phyloP scores from a whole-genome alignment of 2,888 invertebrate genomes.

The Tridacna gigas region DNA sequence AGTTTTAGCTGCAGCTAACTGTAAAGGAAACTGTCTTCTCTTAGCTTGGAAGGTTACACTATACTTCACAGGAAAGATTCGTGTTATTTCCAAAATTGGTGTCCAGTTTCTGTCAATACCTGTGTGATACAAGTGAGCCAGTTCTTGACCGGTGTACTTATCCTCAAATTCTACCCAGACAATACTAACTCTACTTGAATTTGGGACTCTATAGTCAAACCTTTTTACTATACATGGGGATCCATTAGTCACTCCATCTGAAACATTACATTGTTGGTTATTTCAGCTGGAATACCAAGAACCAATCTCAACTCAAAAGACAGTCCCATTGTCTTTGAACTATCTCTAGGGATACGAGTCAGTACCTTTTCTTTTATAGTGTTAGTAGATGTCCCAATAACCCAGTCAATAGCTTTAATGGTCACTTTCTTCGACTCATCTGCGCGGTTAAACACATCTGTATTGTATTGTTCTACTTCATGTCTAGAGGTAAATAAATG shows the following conservation, averaged over 20 bases:
- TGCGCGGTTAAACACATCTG: slow-evolving; percentile 2
- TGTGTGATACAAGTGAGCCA: slow-evolving; percentile 23
- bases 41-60: slow-evolving; percentile 32
- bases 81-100: slow-evolving; percentile 36
- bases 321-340: too few species aligned
- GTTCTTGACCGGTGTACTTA: slow-evolving; percentile 2
- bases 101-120: slow-evolving; percentile 30
- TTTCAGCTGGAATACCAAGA: slow-evolving; percentile 35
- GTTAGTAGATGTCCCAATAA: slow-evolving; percentile 32
- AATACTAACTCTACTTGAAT: too few species aligned
- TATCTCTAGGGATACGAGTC: slow-evolving; percentile 39
- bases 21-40: slow-evolving; percentile 58
- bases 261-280: slow-evolving; percentile 45
- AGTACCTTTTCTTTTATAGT: slow-evolving; percentile 33
- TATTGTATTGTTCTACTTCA: slow-evolving; percentile 34
- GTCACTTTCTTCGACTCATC: slow-evolving; percentile 6
- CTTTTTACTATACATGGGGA: slow-evolving; percentile 41
- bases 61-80: slow-evolving; percentile 30
- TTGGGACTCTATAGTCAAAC: slow-evolving; percentile 36
- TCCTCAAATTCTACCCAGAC: too few species aligned
- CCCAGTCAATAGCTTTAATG: slow-evolving; percentile 42
- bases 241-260: slow-evolving; percentile 64
- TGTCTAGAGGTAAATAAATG: slow-evolving; percentile 41
- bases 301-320: slow-evolving; percentile 23
- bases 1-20: slow-evolving; percentile 50